phyloP scores from a whole-genome alignment of 2,113 vertebrate species.

The Pseudonaja textilis region DNA sequence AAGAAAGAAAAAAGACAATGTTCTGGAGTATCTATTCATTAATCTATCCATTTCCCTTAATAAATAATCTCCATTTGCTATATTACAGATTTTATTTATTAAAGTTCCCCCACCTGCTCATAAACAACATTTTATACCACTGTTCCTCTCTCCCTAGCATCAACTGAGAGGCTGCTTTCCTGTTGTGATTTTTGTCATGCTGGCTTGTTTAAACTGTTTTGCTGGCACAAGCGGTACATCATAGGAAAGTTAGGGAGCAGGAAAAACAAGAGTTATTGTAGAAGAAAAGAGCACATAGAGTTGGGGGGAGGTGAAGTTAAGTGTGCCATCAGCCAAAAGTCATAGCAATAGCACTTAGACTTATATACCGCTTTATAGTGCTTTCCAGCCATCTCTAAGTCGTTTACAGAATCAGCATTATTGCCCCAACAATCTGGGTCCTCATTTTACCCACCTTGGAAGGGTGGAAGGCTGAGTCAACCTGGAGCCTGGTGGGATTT shows the following conservation, averaged over 20 bases:
- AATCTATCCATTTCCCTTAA: not conserved
- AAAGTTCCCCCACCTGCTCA: not conserved
- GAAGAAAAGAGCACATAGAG: not conserved
- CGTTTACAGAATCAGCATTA: too few relatives aligned
- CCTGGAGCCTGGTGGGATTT: too few relatives aligned
- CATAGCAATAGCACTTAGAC: not conserved
- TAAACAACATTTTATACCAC: not conserved
- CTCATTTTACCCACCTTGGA: too few relatives aligned
- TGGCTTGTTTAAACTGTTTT: not conserved
- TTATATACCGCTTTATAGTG: too few relatives aligned
- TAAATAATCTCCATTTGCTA: not conserved
- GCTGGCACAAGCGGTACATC: not conserved
- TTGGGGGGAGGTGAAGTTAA: not conserved
- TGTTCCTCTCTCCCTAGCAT: not conserved
- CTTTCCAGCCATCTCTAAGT: too few relatives aligned
- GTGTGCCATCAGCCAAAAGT: not conserved
- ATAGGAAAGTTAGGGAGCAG: not conserved
- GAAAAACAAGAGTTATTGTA: not conserved
- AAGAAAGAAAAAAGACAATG: conserved; percentile 5
- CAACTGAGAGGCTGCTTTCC: not conserved
- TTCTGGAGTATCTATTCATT: not conserved
- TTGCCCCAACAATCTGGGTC: too few relatives aligned
- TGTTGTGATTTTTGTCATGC: not conserved
- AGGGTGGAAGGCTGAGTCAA: too few relatives aligned
- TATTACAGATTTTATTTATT: conserved; percentile 1